These are phyloP conservation scores for Enteromius argenteus DNA, from an alignment of 2,797 vertebrate genomes.

Conservation along the genomic window DNA sequence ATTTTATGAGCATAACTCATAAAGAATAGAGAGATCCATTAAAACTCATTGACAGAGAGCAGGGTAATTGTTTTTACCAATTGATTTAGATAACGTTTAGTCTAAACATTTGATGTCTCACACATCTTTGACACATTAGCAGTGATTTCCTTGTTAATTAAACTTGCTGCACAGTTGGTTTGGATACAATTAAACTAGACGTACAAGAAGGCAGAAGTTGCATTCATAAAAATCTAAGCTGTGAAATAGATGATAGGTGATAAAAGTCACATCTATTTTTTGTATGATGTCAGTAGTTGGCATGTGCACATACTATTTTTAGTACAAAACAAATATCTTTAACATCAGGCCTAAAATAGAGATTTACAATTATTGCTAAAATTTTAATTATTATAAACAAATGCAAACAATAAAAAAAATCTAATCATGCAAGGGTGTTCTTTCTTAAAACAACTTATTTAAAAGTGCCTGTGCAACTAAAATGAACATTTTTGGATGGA, in stretches of 20 bases:
- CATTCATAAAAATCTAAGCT: neutral
- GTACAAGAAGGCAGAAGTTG: neutral
- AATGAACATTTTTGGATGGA: neutral
- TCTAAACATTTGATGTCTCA: neutral
- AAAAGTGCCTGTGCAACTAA: neutral
- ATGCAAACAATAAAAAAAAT: neutral
- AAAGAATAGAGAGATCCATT: neutral
- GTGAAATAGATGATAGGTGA: neutral
- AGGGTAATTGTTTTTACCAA: neutral
- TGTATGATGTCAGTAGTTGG: no score
- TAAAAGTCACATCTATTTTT: no score
- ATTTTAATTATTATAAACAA: neutral
- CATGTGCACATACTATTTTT: no score
- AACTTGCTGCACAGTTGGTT: neutral
- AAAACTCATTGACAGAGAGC: neutral
- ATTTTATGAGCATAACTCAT: slow-evolving; percentile 75
- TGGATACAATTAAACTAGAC: no score
- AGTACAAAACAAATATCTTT: no score
- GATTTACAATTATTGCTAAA: neutral
- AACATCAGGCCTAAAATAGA: neutral
- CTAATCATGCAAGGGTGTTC: neutral
- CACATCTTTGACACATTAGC: neutral
- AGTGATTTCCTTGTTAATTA: neutral
- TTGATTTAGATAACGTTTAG: neutral
- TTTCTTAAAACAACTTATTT: neutral